Percentiles rank a stretch among this genome's conserved stretches.
Evolutionary conservation across 2,113 vertebrate genomes (phyloP).

Genomic region (Hemicordylus capensis): DNA sequence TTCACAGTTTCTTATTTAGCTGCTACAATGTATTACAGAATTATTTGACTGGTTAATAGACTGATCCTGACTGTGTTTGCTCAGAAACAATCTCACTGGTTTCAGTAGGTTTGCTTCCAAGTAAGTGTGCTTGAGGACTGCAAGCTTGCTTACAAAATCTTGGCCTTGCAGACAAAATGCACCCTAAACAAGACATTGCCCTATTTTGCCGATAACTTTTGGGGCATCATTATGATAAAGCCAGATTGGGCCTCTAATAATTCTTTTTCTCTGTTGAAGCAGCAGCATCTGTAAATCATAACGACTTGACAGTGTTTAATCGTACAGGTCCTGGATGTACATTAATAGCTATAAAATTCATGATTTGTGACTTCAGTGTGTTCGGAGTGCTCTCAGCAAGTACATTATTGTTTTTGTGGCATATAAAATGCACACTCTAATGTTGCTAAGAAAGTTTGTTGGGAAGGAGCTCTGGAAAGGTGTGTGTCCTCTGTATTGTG

Average conservation of each 20-base stretch:
- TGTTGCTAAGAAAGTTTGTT: conserved; percentile 60
- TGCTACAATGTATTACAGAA: conserved; percentile 19
- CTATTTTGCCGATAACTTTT: conserved; percentile 51
- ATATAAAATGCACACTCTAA: conserved; percentile 63
- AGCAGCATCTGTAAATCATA: conserved; percentile 51
- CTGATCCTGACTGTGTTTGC: neutral
- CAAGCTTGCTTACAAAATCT: conserved; percentile 33
- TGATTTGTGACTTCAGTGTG: conserved; percentile 65
- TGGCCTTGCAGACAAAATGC: conserved; percentile 35
- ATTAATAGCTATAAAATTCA: conserved; percentile 61
- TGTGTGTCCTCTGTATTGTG: conserved; percentile 36
- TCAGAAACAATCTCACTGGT: neutral
- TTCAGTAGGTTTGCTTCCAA: neutral
- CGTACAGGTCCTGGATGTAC: conserved; percentile 51
- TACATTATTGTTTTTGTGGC: conserved; percentile 64
- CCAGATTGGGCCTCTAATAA: conserved; percentile 53
- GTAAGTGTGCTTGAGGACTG: neutral
- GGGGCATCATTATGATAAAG: conserved; percentile 49
- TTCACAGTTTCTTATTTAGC: conserved; percentile 34
- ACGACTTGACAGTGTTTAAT: conserved; percentile 66
- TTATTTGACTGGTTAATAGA: conserved; percentile 20
- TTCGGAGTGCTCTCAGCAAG: conserved; percentile 70
- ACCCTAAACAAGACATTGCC: conserved; percentile 50
- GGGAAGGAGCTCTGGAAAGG: conserved; percentile 57
- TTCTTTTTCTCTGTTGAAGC: conserved; percentile 48